phyloP scores from a whole-genome alignment of 2,888 invertebrate species.

The Plusia festucae region DNA sequence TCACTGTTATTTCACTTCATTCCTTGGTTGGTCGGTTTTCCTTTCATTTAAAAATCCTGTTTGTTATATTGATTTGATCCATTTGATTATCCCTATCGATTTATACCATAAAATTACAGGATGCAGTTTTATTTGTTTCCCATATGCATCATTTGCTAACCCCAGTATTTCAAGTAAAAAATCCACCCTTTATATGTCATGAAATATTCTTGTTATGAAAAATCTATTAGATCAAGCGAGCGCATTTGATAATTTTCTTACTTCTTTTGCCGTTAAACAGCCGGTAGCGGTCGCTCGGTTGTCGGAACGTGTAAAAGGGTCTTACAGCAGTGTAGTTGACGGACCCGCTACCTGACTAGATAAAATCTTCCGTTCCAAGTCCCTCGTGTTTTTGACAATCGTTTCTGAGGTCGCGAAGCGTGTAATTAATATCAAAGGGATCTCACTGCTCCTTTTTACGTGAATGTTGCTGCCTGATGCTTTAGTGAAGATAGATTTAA shows the following conservation, averaged over 20 bases:
- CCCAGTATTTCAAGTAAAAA: too few species aligned
- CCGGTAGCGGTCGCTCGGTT: background rate
- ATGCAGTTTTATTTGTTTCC: too few species aligned
- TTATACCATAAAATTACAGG: too few species aligned
- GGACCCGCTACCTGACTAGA: background rate
- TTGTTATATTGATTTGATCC: too few species aligned
- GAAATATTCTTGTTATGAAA: too few species aligned
- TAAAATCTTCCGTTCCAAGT: background rate
- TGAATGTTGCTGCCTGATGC: slow-evolving; percentile 11
- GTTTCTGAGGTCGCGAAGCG: slow-evolving; percentile 6
- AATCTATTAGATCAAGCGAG: too few species aligned
- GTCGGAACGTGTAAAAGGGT: background rate
- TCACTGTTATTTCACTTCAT: too few species aligned
- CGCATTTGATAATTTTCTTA: background rate
- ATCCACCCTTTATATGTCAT: too few species aligned
- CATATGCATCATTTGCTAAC: too few species aligned
- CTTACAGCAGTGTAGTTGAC: background rate
- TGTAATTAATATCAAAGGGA: slow-evolving; percentile 40
- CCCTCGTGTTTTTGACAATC: slow-evolving; percentile 33
- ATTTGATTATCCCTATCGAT: too few species aligned
- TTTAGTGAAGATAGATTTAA: background rate
- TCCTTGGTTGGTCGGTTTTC: too few species aligned
- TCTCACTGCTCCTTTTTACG: background rate
- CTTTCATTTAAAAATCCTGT: too few species aligned
- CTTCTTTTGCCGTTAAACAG: background rate